Evolutionary conservation across 2,888 invertebrate species (phyloP).

Genomic region (Pandemis corylana): DNA sequence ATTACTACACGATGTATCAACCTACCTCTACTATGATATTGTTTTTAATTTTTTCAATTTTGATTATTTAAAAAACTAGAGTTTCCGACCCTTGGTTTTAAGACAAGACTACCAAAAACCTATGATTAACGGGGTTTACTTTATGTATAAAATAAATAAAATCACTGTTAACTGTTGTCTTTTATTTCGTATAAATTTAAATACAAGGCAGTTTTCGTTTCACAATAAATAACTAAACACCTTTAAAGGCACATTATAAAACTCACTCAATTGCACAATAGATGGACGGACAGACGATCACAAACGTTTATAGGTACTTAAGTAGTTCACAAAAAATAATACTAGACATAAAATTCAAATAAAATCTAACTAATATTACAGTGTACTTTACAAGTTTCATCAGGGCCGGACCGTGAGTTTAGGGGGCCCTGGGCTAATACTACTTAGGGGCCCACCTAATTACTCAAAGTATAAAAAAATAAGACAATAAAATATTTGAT

Average conservation of each 20-base stretch:
- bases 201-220: conserved; percentile 41
- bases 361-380: conserved; percentile 15
- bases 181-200: conserved; percentile 32
- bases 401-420: too few relatives aligned
- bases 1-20: too few relatives aligned
- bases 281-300: conserved; percentile 77
- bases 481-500: too few relatives aligned
- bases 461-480: too few relatives aligned
- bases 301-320: conserved; percentile 62
- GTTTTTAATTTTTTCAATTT: too few relatives aligned
- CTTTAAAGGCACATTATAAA: conserved; percentile 55
- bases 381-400: conserved; percentile 9
- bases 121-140: neutral
- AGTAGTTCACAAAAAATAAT: conserved; percentile 34
- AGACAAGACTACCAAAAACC: neutral
- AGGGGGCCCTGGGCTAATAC: too few relatives aligned
- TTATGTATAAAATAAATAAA: neutral
- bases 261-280: conserved; percentile 63
- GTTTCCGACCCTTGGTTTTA: too few relatives aligned
- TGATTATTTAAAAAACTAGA: too few relatives aligned
- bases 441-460: too few relatives aligned
- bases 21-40: too few relatives aligned
- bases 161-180: conserved; percentile 11
- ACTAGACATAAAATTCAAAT: neutral
- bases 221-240: conserved; percentile 62